Conservation (phyloP, 2,888 invertebrate genomes). For the Synergus gifuensis region DNA sequence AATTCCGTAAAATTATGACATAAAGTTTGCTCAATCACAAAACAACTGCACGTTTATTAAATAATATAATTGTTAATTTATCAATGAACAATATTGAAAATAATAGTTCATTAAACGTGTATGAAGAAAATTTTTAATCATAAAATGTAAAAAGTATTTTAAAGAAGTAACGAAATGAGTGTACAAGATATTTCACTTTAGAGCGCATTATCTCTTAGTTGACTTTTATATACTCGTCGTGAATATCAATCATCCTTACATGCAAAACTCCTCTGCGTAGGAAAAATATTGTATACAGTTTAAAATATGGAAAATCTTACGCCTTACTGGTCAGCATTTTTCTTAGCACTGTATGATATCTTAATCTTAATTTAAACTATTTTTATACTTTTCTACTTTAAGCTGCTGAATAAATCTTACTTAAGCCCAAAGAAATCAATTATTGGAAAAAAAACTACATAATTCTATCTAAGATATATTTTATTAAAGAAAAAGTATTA, state of each 20-base stretch:
- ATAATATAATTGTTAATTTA: neutral
- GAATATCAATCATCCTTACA: slow-evolving; percentile 15
- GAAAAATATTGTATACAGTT: slow-evolving; percentile 3
- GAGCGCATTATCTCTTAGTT: slow-evolving; percentile 18
- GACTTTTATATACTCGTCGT: slow-evolving; percentile 17
- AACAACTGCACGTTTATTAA: neutral
- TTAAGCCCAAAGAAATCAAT: too few relatives aligned
- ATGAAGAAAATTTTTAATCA: neutral
- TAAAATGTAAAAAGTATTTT: neutral
- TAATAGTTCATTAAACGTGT: neutral
- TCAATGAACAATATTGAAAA: neutral
- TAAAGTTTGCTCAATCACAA: neutral
- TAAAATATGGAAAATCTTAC: too few relatives aligned
- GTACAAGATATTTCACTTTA: slow-evolving; percentile 19
- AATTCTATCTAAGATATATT: slow-evolving; percentile 3
- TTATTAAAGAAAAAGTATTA: slow-evolving; percentile 15
- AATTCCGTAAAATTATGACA: neutral
- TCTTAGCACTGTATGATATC: too few relatives aligned
- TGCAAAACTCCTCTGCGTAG: neutral
- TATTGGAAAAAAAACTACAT: neutral
- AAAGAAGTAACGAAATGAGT: neutral
- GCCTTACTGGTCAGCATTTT: too few relatives aligned
- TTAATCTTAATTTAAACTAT: too few relatives aligned
- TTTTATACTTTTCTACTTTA: too few relatives aligned
- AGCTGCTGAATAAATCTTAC: too few relatives aligned